phyloP scores from a whole-genome alignment of 1,140 invertebrate species.

The Chymomyza costata region DNA sequence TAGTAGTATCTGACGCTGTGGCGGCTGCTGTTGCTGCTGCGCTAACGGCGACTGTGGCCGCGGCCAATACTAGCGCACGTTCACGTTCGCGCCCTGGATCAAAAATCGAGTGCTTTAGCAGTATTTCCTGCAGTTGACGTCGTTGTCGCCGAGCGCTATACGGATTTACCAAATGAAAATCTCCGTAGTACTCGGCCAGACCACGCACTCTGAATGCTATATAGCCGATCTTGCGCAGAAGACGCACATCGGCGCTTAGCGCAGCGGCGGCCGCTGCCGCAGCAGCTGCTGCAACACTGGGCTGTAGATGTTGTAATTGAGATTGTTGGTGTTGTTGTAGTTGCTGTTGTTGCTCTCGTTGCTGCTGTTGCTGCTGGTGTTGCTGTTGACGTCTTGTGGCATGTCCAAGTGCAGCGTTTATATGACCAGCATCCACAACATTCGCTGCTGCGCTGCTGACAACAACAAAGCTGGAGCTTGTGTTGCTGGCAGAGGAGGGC shows the following conservation, averaged over 20 bases:
- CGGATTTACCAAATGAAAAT: slow-evolving; percentile 62
- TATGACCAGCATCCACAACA: slow-evolving; percentile 40
- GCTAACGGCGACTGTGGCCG: slow-evolving; percentile 49
- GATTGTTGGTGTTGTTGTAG: slow-evolving; percentile 6
- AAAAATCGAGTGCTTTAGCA: slow-evolving; percentile 63
- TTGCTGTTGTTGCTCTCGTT: slow-evolving; percentile 17
- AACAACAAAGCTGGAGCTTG: background rate
- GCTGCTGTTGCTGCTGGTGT: slow-evolving; percentile 30
- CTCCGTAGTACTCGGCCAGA: slow-evolving; percentile 61
- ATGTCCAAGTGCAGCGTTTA: slow-evolving; percentile 7
- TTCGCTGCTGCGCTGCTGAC: slow-evolving; percentile 20
- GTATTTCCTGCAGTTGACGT: slow-evolving; percentile 63
- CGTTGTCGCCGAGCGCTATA: slow-evolving; percentile 65
- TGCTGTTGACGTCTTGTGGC: background rate
- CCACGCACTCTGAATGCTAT: slow-evolving; percentile 67
- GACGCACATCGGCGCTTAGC: slow-evolving; percentile 57
- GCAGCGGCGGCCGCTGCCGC: slow-evolving; percentile 8
- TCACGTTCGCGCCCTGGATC: slow-evolving; percentile 58
- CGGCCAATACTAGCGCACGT: slow-evolving; percentile 47
- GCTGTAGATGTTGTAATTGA: slow-evolving; percentile 20
- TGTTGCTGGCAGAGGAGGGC: slow-evolving; percentile 13
- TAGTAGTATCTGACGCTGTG: background rate
- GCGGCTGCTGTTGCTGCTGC: slow-evolving; percentile 20
- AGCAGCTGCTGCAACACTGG: slow-evolving; percentile 11
- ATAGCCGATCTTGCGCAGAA: slow-evolving; percentile 67